Evolutionary conservation across 1,140 invertebrate species (phyloP).

Genomic region (Capitella teleta): DNA sequence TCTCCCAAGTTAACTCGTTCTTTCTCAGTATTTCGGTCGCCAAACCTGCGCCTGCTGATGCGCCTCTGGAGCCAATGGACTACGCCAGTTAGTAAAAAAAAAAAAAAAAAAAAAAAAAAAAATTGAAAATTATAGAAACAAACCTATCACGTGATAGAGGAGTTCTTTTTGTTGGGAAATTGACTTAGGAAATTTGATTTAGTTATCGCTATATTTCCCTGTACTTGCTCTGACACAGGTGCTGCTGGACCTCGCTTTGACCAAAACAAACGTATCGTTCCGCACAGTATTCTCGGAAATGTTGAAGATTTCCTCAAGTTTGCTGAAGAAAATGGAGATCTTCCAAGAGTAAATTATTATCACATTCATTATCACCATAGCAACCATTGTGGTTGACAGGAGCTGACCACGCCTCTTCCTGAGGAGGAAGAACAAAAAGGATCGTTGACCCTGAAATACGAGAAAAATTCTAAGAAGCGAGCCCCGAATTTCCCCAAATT

Average conservation of each 20-base stretch:
- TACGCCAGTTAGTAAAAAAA: conserved; percentile 17
- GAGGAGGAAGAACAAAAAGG: too few species aligned
- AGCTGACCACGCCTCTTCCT: background rate
- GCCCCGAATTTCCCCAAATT: too few species aligned
- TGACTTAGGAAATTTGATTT: too few species aligned
- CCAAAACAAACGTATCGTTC: conserved; percentile 24
- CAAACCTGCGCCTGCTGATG: conserved; percentile 30
- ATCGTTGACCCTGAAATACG: conserved; percentile 24
- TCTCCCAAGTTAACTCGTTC: too few species aligned
- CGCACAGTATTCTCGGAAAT: conserved; percentile 36
- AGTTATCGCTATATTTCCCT: too few species aligned
- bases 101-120: too few species aligned
- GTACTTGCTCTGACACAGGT: conserved; percentile 15
- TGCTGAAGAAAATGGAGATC: conserved; percentile 24
- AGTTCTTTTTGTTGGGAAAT: too few species aligned
- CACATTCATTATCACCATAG: too few species aligned
- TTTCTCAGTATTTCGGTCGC: conserved; percentile 31
- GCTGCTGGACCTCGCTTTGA: conserved; percentile 34
- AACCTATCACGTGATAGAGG: too few species aligned
- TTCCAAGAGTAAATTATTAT: conserved; percentile 10
- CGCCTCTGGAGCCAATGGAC: conserved; percentile 28
- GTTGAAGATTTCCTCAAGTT: conserved; percentile 33
- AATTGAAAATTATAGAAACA: too few species aligned
- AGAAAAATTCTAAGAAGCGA: too few species aligned
- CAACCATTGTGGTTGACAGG: too few species aligned